Evolutionary conservation across 2,888 invertebrate species (phyloP), one percentile per base, ranked within the genome.

Genomic region (Euproctis similis): DNA sequence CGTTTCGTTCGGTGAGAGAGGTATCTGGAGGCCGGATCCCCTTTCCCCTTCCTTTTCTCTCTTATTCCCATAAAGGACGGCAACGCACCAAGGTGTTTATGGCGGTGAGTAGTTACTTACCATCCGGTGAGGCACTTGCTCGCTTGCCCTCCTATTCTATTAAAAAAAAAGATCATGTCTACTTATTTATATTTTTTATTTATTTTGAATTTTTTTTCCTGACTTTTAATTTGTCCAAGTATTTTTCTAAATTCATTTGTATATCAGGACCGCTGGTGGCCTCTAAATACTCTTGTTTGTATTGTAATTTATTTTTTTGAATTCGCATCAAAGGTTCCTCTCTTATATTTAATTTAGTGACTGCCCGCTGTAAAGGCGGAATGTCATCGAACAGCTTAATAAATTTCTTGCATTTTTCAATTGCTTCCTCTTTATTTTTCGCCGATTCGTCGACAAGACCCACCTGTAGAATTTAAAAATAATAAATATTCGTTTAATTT

Each of bases 401-500:
- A 51, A 89, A 92, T 10, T 81, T 59, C 39, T 87, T 87, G 38
- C 90, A 89, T 54, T 87, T 89, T 0, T 67, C 63, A 3, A 93
- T 50, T 0, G 88, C 89, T 20, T 91, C 90, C 5, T 78, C 85
- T 59, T 90, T 90, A 52, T 87, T 86, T 8, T 67, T 54, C 3
- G 87, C 91, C 18, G 90, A 54, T 60, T 92, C 92, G 73, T 94
- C 94, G 1, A 94, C 78, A 0, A 94, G 68, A 3, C 92, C 92
- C 20, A 90, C 74, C 69, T 72, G 42, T 19, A 20, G 10, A 21
- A 10, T 10, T 10, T 10, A 21, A 21, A 4, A 21, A 3, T n/a
- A n/a, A n/a, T n/a, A n/a, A n/a, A n/a, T n/a, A n/a, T n/a, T n/a
- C n/a, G n/a, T n/a, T n/a, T n/a, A n/a, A n/a, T n/a, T n/a, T n/a